phyloP scores from a whole-genome alignment of 2,113 vertebrate species.

The Pitta sordida region DNA sequence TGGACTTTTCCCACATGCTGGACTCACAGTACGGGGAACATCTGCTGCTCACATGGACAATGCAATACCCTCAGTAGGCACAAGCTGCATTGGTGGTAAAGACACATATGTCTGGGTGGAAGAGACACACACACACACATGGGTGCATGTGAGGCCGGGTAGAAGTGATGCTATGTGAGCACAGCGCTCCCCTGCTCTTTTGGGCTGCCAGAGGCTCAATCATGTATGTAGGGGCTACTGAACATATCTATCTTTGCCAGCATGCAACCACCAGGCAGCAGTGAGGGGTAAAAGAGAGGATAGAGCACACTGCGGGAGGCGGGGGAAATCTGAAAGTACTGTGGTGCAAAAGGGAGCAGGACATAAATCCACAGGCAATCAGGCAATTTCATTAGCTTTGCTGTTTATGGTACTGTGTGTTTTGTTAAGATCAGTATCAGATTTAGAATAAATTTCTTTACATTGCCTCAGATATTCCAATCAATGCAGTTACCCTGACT shows the following conservation, averaged over 20 bases:
- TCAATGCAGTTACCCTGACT: not conserved
- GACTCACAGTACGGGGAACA: not conserved
- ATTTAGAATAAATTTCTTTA: not conserved
- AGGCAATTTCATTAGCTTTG: not conserved
- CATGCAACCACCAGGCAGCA: not conserved
- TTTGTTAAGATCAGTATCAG: not conserved
- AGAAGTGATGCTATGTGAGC: not conserved
- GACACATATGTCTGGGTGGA: not conserved
- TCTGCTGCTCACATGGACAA: not conserved
- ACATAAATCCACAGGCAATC: not conserved
- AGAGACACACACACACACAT: not conserved
- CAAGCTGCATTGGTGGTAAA: not conserved
- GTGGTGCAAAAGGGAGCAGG: not conserved
- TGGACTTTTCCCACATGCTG: not conserved
- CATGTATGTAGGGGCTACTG: fast-evolving
- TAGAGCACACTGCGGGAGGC: not conserved
- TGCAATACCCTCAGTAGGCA: not conserved
- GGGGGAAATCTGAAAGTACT: not conserved
- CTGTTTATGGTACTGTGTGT: not conserved
- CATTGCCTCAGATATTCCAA: not conserved
- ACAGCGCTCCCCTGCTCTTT: not conserved
- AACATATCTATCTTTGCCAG: not conserved
- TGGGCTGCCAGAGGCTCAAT: not conserved
- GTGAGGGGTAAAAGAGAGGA: not conserved
- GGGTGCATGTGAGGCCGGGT: not conserved